A percentile compares a stretch with the other conserved stretches of the same genome.
Conservation (phyloP, 2,888 invertebrate species). For the Tenthredo amoena region DNA sequence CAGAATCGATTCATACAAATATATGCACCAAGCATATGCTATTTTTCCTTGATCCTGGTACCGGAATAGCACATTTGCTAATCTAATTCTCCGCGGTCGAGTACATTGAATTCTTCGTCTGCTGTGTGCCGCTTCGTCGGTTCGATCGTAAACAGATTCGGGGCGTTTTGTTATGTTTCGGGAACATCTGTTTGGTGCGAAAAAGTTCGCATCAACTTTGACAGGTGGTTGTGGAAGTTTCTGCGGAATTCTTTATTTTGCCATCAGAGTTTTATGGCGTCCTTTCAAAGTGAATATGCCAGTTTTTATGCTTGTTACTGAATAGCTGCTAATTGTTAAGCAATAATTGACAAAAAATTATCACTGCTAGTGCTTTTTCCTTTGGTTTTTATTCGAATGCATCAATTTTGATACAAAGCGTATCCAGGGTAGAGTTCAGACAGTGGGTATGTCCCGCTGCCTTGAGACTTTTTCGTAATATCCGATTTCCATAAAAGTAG, state of each 20-base stretch:
- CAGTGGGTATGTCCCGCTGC: not conserved
- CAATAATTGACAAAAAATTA: not conserved
- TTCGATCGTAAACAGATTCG: slow-evolving; percentile 50
- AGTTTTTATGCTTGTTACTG: not conserved
- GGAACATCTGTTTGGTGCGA: slow-evolving; percentile 3
- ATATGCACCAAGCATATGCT: slow-evolving; percentile 70
- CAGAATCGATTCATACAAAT: slow-evolving; percentile 45
- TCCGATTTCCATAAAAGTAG: not conserved
- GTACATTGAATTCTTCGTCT: slow-evolving; percentile 70
- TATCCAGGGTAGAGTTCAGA: not conserved
- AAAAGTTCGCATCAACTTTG: slow-evolving; percentile 3
- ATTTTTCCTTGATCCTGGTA: slow-evolving; percentile 65
- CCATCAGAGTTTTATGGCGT: not conserved
- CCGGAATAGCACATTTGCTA: slow-evolving; percentile 69
- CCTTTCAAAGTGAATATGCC: not conserved
- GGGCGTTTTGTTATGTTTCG: slow-evolving; percentile 62
- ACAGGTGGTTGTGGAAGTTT: slow-evolving; percentile 21
- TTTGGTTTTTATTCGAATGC: not conserved
- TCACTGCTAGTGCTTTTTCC: not conserved
- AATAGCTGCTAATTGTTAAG: not conserved
- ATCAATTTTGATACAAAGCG: not conserved
- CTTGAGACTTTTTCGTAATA: not conserved
- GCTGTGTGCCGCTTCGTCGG: not conserved
- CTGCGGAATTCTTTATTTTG: not conserved
- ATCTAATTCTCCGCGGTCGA: slow-evolving; percentile 75